These are phyloP conservation scores for Enteromius mattozi DNA, from an alignment of 2,797 vertebrate species.

Conservation along the genomic window DNA sequence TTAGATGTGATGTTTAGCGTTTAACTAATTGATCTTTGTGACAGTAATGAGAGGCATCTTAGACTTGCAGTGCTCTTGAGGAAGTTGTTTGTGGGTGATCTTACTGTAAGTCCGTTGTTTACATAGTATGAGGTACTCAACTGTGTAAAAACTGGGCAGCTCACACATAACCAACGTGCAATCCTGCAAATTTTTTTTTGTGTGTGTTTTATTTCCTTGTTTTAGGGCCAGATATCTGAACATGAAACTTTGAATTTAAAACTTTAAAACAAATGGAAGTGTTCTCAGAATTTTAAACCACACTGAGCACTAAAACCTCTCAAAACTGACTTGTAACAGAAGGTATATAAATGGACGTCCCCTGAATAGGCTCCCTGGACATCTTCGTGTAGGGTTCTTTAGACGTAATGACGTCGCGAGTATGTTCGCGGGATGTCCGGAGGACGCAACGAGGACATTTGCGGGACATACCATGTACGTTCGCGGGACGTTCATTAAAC, in stretches of 20 bases:
- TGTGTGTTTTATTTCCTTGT: background rate
- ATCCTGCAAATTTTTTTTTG: background rate
- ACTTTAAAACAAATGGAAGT: background rate
- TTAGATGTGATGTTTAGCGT: background rate
- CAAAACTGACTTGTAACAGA: background rate
- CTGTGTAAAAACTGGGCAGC: slow-evolving; percentile 2
- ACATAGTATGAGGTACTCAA: background rate
- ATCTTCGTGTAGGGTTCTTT: too few species aligned
- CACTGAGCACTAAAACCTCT: background rate
- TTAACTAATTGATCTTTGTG: background rate
- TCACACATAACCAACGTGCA: background rate
- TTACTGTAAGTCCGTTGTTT: slow-evolving; percentile 18
- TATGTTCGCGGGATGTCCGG: too few species aligned
- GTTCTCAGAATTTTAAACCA: background rate
- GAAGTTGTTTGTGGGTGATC: background rate
- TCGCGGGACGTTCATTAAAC: too few species aligned
- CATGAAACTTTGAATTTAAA: background rate
- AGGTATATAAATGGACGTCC: background rate
- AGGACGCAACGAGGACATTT: too few species aligned
- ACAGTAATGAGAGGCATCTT: background rate
- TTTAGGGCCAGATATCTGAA: background rate
- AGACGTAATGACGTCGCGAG: too few species aligned
- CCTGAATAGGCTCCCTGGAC: too few species aligned
- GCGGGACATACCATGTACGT: too few species aligned
- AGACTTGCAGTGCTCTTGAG: background rate